Evolutionary conservation across 2,888 invertebrate genomes (phyloP), one percentile per base, ranked within the genome.

Genomic region (Electrophaes corylata): DNA sequence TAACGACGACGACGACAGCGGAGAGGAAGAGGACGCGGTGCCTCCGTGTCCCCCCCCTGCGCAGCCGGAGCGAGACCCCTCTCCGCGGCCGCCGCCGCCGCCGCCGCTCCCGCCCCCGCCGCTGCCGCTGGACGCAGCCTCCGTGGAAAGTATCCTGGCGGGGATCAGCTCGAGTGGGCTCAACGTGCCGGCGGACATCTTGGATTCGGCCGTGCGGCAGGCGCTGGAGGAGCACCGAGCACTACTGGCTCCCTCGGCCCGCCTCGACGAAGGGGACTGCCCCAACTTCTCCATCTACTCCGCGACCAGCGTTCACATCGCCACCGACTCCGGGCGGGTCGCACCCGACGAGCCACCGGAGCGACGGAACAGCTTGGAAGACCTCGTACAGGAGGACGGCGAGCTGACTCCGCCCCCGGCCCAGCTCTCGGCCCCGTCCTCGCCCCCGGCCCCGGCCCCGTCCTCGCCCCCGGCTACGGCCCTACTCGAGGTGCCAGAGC

Each of bases 211-310:
- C 6, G 89, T 89, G 41, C 76, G 87, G 3, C 84, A 84, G 59
- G 91, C 84, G 54, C 72, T 92, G 57, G 73, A 74, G 20, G 87
- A 88, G 66, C 90, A 90, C 67, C 75, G 85, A 47, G 77, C 72
- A 14, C 69, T 83, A n/a, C 70, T 81, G n/a, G 68, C 26, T 2
- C 26, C 26, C 26, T 8, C 26, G 26, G 20, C 20, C 4, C 69
- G 3, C 58, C 29, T 55, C 57, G 79, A 83, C 43, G 94, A 94
- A 52, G 95, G 95, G 0, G 96, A 95, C 70, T 97, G 96, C 81
- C 97, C 97, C 3, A 97, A 97, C 82, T 96, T 96, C 81, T 95
- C 95, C 10, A 95, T 97, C 66, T 97, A 97, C 84, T 97, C 97
- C 0, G 95, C 95, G 6, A 94, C 96, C 70, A 96, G 96, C 60